Conservation (phyloP, 2,797 vertebrate species). For the Ceyx erithaca region DNA sequence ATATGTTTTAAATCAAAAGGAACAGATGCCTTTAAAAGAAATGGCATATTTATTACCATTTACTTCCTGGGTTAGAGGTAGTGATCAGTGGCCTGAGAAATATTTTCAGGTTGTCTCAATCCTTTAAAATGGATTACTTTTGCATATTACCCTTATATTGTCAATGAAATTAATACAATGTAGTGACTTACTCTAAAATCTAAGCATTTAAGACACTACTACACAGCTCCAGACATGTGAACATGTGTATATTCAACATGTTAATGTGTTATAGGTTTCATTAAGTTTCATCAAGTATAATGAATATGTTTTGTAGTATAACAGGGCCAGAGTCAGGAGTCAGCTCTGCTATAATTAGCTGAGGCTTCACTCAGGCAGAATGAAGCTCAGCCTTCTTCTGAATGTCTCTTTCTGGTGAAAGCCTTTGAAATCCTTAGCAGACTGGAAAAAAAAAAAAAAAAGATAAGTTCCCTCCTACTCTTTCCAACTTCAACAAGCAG, state of each 20-base stretch:
- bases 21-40: not conserved
- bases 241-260: not conserved
- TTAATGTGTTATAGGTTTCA: slow-evolving; percentile 28
- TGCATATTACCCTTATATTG: not conserved
- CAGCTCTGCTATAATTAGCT: not conserved
- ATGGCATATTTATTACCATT: not conserved
- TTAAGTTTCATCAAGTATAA: not conserved
- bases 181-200: not conserved
- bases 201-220: not conserved
- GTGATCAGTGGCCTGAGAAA: not conserved
- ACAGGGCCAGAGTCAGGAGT: not conserved
- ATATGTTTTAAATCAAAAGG: not conserved
- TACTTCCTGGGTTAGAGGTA: not conserved
- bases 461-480: slow-evolving; percentile 4
- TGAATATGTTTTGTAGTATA: not conserved
- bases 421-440: slow-evolving; percentile 28
- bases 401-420: not conserved
- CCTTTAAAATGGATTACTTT: not conserved
- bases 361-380: not conserved
- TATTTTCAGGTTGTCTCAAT: not conserved
- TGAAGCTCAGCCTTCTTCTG: not conserved
- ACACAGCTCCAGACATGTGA: not conserved
- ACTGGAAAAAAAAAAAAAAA: not conserved
- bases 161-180: not conserved
- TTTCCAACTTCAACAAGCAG: slow-evolving; percentile 29